Percentiles rank a stretch among this genome's conserved stretches.
Conservation (phyloP, 2,113 vertebrate species). For the Hassar affinis region DNA sequence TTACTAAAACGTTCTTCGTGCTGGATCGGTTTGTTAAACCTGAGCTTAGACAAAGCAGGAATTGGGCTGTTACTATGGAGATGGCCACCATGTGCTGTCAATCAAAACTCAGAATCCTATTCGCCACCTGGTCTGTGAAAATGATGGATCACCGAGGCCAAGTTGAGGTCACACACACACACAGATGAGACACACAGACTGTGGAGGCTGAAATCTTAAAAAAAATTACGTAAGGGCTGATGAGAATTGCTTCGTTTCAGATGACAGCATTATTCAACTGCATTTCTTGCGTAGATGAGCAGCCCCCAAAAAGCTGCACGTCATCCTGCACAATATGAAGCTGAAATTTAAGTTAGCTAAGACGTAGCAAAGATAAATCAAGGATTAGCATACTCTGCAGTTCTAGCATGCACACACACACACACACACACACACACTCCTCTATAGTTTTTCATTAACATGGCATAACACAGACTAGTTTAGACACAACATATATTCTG, state of each 20-base stretch:
- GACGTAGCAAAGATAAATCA: background rate
- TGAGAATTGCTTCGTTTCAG: background rate
- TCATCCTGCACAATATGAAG: background rate
- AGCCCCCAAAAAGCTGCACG: background rate
- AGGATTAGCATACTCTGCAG: background rate
- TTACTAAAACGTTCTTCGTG: background rate
- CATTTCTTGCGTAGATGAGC: background rate
- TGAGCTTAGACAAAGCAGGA: constrained; percentile 13
- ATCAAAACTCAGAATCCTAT: background rate
- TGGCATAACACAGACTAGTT: no score
- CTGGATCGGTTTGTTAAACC: constrained; percentile 4
- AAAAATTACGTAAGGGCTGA: background rate
- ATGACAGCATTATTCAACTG: background rate
- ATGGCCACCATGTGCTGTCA: constrained; percentile 21
- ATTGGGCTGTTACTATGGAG: constrained; percentile 27
- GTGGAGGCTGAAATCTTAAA: background rate
- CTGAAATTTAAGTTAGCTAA: background rate
- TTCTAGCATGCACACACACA: background rate
- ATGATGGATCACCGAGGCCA: constrained; percentile 5
- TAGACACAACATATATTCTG: no score
- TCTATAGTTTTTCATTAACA: no score
- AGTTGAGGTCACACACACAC: constrained; percentile 15
- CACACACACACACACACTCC: background rate
- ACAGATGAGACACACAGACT: background rate
- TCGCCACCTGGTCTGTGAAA: constrained; percentile 21